Evolutionary conservation across 2,113 vertebrate species (phyloP).

Genomic region (human (Homo sapiens)): DNA sequence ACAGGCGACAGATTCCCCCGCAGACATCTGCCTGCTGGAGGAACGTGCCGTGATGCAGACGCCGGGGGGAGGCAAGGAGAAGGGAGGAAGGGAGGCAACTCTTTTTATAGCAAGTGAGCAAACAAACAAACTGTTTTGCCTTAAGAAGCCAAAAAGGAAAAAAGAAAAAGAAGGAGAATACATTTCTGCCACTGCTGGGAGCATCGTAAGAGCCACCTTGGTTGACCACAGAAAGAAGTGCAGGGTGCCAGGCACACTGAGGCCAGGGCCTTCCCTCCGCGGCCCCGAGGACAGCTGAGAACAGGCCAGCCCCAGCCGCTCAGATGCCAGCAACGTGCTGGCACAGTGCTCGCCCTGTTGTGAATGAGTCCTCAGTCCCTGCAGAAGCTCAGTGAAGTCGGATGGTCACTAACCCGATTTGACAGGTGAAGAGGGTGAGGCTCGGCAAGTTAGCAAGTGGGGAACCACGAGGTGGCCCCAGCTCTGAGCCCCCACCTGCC

Average conservation of each 20-base stretch:
- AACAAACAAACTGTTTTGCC: slow-evolving; percentile 59
- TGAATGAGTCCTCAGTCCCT: rapidly evolving
- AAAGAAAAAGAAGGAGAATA: not conserved
- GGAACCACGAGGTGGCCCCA: not conserved
- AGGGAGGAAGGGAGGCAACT: not conserved
- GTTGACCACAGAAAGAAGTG: rapidly evolving
- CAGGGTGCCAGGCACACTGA: rapidly evolving
- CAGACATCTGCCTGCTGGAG: slow-evolving; percentile 34
- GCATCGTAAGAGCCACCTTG: rapidly evolving
- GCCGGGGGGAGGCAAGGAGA: not conserved
- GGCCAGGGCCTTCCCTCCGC: not conserved
- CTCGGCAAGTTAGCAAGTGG: rapidly evolving
- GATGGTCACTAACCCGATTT: rapidly evolving
- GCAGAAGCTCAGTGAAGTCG: not conserved
- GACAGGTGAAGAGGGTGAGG: not conserved
- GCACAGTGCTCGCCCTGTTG: rapidly evolving
- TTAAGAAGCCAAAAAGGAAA: not conserved
- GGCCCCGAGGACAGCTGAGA: not conserved
- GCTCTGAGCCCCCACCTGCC: not conserved
- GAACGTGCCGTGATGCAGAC: not conserved
- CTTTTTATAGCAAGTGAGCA: slow-evolving; percentile 51
- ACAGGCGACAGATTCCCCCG: not conserved
- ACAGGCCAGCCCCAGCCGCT: rapidly evolving
- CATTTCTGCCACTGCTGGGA: rapidly evolving
- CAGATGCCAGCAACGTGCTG: rapidly evolving